phyloP scores from a whole-genome alignment of 2,113 vertebrate genomes.

The Scomber scombrus region DNA sequence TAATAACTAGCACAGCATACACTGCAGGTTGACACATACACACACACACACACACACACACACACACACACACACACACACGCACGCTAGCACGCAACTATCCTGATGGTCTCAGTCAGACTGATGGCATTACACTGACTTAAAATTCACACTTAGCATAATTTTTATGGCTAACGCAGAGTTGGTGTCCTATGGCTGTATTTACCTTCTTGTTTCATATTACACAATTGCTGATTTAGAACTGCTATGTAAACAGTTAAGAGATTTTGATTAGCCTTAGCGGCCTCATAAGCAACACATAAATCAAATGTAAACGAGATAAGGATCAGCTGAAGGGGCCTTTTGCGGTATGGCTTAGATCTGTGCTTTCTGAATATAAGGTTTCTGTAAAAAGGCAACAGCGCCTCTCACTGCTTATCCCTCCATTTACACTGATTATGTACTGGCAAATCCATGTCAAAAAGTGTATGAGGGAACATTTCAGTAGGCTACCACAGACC shows the following conservation, averaged over 20 bases:
- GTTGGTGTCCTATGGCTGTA: slow-evolving; percentile 15
- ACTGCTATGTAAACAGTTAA: slow-evolving; percentile 66
- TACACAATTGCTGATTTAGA: slow-evolving; percentile 71
- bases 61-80: no score
- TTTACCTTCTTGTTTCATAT: slow-evolving; percentile 68
- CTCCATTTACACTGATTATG: slow-evolving; percentile 48
- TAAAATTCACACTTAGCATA: slow-evolving; percentile 49
- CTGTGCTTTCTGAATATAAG: slow-evolving; percentile 70
- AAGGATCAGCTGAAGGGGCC: slow-evolving; percentile 70
- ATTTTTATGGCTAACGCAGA: neutral
- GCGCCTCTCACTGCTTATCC: slow-evolving; percentile 46
- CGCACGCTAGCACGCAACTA: no score
- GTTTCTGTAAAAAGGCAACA: slow-evolving; percentile 54
- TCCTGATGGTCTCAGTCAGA: slow-evolving; percentile 34
- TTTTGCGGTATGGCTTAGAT: slow-evolving; percentile 61
- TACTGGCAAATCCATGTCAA: slow-evolving; percentile 47
- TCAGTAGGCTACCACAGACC: slow-evolving; percentile 42
- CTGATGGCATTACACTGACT: slow-evolving; percentile 11
- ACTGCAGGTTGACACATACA: slow-evolving; percentile 15
- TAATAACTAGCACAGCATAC: slow-evolving; percentile 67
- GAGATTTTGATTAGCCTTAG: slow-evolving; percentile 66
- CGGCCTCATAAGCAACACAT: slow-evolving; percentile 63
- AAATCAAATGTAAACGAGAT: slow-evolving; percentile 80
- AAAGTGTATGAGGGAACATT: slow-evolving; percentile 52
- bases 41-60: neutral